A percentile compares a stretch with the other conserved stretches of the same genome.
Evolutionary conservation across 2,888 invertebrate genomes (phyloP).

Genomic region (Linnaemya vulpina): DNA sequence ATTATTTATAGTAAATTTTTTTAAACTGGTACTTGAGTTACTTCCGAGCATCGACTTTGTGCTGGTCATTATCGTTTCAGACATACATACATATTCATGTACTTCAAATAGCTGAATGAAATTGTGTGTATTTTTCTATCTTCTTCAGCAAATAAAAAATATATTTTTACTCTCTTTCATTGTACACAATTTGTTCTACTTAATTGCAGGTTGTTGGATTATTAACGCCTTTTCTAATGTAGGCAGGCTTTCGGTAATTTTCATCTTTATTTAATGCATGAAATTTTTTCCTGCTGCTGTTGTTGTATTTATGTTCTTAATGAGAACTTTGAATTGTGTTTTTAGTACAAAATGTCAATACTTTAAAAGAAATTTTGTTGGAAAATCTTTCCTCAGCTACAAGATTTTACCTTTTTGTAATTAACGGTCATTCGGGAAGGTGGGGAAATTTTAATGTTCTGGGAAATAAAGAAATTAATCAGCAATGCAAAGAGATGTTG

Average conservation of each 20-base stretch:
- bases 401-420: constrained; percentile 2
- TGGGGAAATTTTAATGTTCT: neutral
- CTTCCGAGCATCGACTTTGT: neutral
- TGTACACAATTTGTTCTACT: constrained; percentile 24
- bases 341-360: constrained; percentile 37
- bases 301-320: neutral
- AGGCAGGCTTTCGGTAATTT: constrained; percentile 39
- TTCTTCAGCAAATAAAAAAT: too few relatives aligned
- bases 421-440: constrained; percentile 28
- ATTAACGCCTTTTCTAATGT: constrained; percentile 59
- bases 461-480: neutral
- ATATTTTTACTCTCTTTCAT: neutral
- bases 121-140: too few relatives aligned
- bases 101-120: neutral
- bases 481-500: neutral
- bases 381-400: neutral
- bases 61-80: neutral
- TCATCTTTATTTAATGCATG: constrained; percentile 7
- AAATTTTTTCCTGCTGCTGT: constrained; percentile 2
- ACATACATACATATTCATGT: neutral
- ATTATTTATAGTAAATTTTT: too few relatives aligned
- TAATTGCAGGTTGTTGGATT: constrained; percentile 61
- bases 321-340: constrained; percentile 31
- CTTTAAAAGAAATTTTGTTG: neutral
- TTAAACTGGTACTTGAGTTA: too few relatives aligned